Base-by-base conservation (phyloP, 2,797 vertebrate genomes). In the Cephalopachus bancanus region DNA sequence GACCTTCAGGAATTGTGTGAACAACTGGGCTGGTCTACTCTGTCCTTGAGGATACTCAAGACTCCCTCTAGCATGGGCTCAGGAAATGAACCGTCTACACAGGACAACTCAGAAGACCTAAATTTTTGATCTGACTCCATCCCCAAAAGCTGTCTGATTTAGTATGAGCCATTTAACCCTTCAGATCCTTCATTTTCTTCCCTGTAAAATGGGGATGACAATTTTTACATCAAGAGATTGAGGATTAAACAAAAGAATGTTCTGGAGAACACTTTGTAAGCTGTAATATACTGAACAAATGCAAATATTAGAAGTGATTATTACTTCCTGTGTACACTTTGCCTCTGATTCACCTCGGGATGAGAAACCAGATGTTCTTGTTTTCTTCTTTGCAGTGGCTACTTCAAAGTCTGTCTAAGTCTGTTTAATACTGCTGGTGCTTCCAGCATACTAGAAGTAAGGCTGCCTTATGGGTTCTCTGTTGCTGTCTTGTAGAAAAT, bases 341-440 rank as follows among this genome's bases (percentile, higher is more conserved):
- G 94, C 76, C 69, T 92, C 81, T 89, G 87, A 83, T 75, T 96
- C 92, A 88, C 51, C 55, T 64, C 5, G 3, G 89, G 57, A n/a
- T 81, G 83, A 69, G 55, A 94, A 96, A 89, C 72, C 89, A 92
- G 92, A 71, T 37, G 37, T 92, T 94, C 92, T 91, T n/a, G 49
- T 92, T 93, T 81, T 49, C n/a, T 69, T 69, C 3, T 44, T 51
- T 87, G 64, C 15, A 28, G 57, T 8, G 57, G 76, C 88, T 86
- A 49, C 83, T 84, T 91, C 62, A 83, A 55, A 95, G 84, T 49
- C 62, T 90, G 83, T 64, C 37, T 16, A 72, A 69, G 37, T 72
- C 75, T 79, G 64, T 37, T 33, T 51, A 33, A 74, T 8, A 71
- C 55, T 15, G 49, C 67, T 10, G 5, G 65, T 44, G 10, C 26